Conservation (phyloP, 2,888 invertebrate genomes). For the Cyrtodaria siliqua region DNA sequence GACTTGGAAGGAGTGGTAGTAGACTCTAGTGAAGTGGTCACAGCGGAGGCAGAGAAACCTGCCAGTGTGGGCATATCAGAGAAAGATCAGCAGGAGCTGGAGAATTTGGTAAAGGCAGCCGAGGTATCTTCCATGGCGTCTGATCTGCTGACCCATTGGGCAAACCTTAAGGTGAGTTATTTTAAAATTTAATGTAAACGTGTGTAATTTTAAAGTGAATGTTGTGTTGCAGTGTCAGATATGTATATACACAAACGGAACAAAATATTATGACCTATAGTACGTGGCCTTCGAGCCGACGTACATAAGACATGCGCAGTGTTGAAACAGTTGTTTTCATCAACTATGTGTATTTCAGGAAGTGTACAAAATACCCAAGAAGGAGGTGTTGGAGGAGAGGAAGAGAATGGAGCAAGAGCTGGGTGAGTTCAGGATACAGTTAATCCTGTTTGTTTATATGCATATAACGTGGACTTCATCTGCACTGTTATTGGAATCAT, state of each 20-base stretch:
- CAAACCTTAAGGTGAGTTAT: conserved; percentile 87
- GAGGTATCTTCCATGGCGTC: conserved; percentile 82
- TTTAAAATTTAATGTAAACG: no score
- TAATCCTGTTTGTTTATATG: no score
- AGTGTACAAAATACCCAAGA: conserved; percentile 96
- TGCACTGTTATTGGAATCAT: no score
- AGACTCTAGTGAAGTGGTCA: conserved; percentile 21
- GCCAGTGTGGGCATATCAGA: conserved; percentile 27
- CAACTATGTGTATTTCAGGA: conserved; percentile 87
- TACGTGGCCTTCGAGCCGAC: no score
- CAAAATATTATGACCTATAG: no score
- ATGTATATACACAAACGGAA: no score
- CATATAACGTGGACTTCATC: no score
- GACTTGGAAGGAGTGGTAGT: conserved; percentile 13
- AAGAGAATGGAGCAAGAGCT: conserved; percentile 93
- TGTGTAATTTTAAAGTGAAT: no score
- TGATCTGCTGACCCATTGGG: conserved; percentile 91
- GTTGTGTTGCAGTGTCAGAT: no score
- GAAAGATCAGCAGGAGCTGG: conserved; percentile 53
- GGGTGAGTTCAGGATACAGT: no score
- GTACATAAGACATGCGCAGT: no score
- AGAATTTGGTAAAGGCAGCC: conserved; percentile 41
- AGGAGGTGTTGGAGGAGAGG: conserved; percentile 97
- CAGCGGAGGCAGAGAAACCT: conserved; percentile 17
- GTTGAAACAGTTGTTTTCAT: no score